phyloP scores from a whole-genome alignment of 1,140 invertebrate species.

The Epicauta chinensis region DNA sequence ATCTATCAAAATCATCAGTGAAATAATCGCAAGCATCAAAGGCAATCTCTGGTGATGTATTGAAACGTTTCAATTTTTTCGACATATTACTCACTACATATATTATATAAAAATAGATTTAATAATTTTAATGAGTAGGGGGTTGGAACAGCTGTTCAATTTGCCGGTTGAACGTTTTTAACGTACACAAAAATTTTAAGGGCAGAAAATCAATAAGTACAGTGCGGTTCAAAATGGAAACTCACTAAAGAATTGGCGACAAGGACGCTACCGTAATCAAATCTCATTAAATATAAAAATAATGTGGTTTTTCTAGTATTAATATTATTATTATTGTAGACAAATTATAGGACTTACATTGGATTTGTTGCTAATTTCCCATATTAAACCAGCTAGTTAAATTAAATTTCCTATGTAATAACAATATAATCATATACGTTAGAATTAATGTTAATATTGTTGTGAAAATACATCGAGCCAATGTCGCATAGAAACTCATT shows the following conservation, averaged over 20 bases:
- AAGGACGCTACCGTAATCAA: slow-evolving; percentile 10
- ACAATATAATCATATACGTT: slow-evolving; percentile 35
- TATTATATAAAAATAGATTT: too few relatives aligned
- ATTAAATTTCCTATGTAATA: slow-evolving; percentile 40
- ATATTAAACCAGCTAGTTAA: slow-evolving; percentile 31
- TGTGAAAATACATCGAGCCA: slow-evolving; percentile 38
- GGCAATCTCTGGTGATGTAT: slow-evolving; percentile 48
- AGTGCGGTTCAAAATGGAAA: neutral
- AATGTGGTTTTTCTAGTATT: too few relatives aligned
- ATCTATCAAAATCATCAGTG: slow-evolving; percentile 50
- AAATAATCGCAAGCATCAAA: slow-evolving; percentile 64
- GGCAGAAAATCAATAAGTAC: too few relatives aligned
- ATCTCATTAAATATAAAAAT: too few relatives aligned
- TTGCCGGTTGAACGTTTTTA: too few relatives aligned
- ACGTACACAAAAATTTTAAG: too few relatives aligned
- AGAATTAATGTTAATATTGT: slow-evolving; percentile 35
- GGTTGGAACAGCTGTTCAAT: too few relatives aligned
- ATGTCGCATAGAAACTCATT: slow-evolving; percentile 26
- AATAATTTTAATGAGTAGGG: too few relatives aligned
- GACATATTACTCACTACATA: too few relatives aligned
- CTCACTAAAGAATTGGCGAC: slow-evolving; percentile 4
- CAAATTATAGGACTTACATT: too few relatives aligned
- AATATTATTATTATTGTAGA: too few relatives aligned
- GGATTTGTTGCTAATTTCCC: slow-evolving; percentile 19
- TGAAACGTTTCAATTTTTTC: slow-evolving; percentile 12